Base-by-base conservation (phyloP, 2,113 vertebrate genomes). In the Lasiurus cinereus region DNA sequence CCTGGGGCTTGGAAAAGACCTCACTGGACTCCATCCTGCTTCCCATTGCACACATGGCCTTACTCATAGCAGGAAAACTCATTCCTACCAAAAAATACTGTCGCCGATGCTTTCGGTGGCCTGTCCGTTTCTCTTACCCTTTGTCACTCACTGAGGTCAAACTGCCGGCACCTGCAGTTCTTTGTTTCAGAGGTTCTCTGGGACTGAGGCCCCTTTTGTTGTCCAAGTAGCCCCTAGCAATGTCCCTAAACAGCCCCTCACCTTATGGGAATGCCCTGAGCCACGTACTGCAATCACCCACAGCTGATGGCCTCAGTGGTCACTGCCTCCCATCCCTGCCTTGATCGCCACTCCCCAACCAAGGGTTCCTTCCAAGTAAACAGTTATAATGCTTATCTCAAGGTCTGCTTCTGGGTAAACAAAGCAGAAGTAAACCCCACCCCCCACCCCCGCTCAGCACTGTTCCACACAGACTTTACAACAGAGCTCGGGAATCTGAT, bases 201-300 rank as follows among this genome's bases (percentile, higher is more conserved):
- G 14, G 16, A 5, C 64, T 48, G 15, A 69, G 19, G 33, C 24
- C 56, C 11, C 33, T 46, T 82, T 56, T 29, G 70, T 50, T 12
- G 18, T 9, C 12, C 22, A 5, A 3, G 54, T 3, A 18, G 74
- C 13, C 14, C 54, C 36, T 10, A 6, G 21, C 64, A 87, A 54
- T 11, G 22, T 29, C 12, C 62, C 48, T 27, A 52, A 1, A 19
- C 24, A 79, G 66, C 43, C 77, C 52, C 31, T 21, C 10, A 0
- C 48, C 3, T 69, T 6, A 48, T 0, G 24, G 48, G 24, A 22
- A 50, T n/a, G 16, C 48, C 16, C 18, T 77, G 59, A 56, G 67
- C 19, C 43, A 2, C 8, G 4, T 10, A 0, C 22, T 54, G 29
- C 15, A 0, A 22, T 24, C 15, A 13, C n/a, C 33, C 31, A 4